phyloP scores from a whole-genome alignment of 2,797 vertebrate genomes.

The Nyctibius grandis region DNA sequence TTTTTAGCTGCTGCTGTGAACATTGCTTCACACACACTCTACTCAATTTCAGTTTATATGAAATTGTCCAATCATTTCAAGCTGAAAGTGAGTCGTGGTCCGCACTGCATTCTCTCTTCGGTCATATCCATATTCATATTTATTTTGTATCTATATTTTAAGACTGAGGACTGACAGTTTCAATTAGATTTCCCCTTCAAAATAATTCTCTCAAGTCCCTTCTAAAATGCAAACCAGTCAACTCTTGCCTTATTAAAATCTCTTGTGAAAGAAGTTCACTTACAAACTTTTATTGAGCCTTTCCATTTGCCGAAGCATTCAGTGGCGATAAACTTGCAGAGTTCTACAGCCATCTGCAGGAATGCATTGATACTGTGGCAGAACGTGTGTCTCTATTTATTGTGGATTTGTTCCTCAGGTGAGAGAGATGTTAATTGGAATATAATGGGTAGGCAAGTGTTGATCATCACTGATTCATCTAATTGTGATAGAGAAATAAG shows the following conservation, averaged over 20 bases:
- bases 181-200: background rate
- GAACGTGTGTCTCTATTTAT: background rate
- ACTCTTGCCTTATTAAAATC: background rate
- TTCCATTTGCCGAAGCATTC: background rate
- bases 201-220: background rate
- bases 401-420: background rate
- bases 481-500: background rate
- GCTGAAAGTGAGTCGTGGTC: background rate
- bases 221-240: background rate
- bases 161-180: background rate
- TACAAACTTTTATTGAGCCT: background rate
- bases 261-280: background rate
- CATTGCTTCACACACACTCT: background rate
- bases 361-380: constrained; percentile 62
- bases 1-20: background rate
- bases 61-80: background rate
- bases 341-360: constrained; percentile 61
- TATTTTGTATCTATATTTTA: background rate
- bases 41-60: background rate
- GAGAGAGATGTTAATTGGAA: background rate
- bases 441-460: background rate
- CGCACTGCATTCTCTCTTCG: background rate
- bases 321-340: constrained; percentile 32
- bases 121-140: background rate
- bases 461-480: background rate